Percentiles rank a stretch among this genome's conserved stretches.
These are phyloP conservation scores for Vanessa tameamea DNA, from an alignment of 1,140 invertebrate species.

Conservation along the genomic window DNA sequence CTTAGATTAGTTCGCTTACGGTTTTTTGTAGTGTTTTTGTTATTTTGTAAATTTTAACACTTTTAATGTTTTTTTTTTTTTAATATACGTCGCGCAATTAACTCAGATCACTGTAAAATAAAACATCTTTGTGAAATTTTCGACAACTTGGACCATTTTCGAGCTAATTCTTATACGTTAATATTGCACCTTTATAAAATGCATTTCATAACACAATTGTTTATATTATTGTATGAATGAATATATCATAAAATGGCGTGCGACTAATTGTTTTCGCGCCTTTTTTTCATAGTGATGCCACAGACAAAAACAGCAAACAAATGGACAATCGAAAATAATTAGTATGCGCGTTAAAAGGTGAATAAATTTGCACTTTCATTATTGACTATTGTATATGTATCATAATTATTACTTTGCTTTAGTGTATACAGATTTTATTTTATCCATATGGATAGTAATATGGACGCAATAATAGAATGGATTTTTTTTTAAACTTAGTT, in stretches of 20 bases:
- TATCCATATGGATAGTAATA: conserved; percentile 40
- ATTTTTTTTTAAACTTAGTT: conserved; percentile 3
- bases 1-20: conserved; percentile 73
- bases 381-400: conserved; percentile 49
- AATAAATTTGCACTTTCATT: conserved; percentile 46
- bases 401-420: conserved; percentile 46
- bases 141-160: conserved; percentile 56
- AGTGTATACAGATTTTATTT: conserved; percentile 55
- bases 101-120: conserved; percentile 55
- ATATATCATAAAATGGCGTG: conserved; percentile 31
- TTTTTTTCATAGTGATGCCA: conserved; percentile 23
- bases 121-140: conserved; percentile 52
- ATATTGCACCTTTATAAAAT: conserved; percentile 45
- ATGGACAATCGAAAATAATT: conserved; percentile 36
- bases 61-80: conserved; percentile 63
- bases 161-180: conserved; percentile 40
- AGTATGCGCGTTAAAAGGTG: conserved; percentile 35
- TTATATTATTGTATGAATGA: conserved; percentile 37
- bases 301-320: conserved; percentile 5
- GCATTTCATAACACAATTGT: conserved; percentile 39
- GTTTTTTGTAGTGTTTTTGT: conserved; percentile 75
- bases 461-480: conserved; percentile 34
- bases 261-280: conserved; percentile 34
- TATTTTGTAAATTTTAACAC: conserved; percentile 77
- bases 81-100: conserved; percentile 69